Percentiles rank a stretch among this genome's conserved stretches.
Evolutionary conservation across 2,113 vertebrate species (phyloP).

Genomic region (Rutilus rutilus): DNA sequence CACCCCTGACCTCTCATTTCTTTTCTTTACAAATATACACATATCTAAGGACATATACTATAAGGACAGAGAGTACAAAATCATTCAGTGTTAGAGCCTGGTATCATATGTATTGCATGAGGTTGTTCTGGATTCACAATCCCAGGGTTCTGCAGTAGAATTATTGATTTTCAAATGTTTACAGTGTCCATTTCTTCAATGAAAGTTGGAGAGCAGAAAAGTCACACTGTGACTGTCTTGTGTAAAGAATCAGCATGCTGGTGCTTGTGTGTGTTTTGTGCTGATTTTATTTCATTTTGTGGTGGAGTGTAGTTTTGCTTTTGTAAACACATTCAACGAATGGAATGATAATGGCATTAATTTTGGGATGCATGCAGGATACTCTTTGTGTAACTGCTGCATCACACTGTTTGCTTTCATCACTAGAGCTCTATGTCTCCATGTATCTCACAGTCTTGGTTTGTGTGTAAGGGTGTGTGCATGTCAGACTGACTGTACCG

Average conservation of each 20-base stretch:
- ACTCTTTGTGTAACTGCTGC: not conserved
- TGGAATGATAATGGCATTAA: not conserved
- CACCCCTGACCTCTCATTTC: not conserved
- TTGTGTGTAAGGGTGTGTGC: slow-evolving; percentile 53
- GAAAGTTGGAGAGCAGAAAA: slow-evolving; percentile 3
- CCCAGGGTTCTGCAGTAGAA: not conserved
- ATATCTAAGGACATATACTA: not conserved
- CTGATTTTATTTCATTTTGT: not conserved
- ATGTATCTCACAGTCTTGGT: not conserved
- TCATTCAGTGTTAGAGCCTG: not conserved
- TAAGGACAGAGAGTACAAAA: not conserved
- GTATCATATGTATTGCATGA: not conserved
- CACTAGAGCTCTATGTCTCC: not conserved
- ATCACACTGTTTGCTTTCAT: not conserved
- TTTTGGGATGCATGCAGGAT: not conserved
- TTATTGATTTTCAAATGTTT: slow-evolving; percentile 21
- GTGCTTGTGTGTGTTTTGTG: slow-evolving; percentile 17
- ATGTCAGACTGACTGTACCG: slow-evolving; percentile 67
- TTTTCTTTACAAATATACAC: not conserved
- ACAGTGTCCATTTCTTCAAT: not conserved
- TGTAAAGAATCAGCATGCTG: slow-evolving; percentile 47
- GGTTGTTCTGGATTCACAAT: not conserved
- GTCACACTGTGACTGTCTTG: slow-evolving; percentile 8
- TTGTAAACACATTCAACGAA: not conserved
- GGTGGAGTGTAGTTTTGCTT: not conserved